Evolutionary conservation across 2,888 invertebrate species (phyloP).

Genomic region (Microplitis deprimator): DNA sequence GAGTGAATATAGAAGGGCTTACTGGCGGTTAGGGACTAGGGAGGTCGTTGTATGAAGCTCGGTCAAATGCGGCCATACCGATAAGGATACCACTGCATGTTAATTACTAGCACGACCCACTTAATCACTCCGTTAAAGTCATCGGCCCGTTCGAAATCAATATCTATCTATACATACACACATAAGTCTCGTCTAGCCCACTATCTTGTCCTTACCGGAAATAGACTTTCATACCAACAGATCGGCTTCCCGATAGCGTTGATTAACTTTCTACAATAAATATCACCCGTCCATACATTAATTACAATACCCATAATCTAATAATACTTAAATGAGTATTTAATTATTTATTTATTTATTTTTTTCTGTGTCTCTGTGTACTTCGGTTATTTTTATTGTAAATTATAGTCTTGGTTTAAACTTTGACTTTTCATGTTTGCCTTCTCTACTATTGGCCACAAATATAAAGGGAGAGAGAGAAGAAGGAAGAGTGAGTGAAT

Average conservation of each 20-base stretch:
- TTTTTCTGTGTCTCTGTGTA: neutral
- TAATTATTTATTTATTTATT: neutral
- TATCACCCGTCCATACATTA: no score
- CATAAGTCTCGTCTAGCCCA: slow-evolving; percentile 23
- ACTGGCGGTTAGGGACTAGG: slow-evolving; percentile 37
- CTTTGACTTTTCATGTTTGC: slow-evolving; percentile 49
- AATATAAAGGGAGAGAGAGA: neutral
- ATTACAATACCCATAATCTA: neutral
- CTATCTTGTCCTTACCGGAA: slow-evolving; percentile 32
- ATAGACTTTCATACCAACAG: slow-evolving; percentile 17
- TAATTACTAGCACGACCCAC: slow-evolving; percentile 52
- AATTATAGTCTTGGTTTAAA: slow-evolving; percentile 44
- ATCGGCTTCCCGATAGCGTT: slow-evolving; percentile 21
- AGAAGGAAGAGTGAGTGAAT: neutral
- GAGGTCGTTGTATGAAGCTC: slow-evolving; percentile 31
- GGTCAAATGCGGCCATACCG: slow-evolving; percentile 44
- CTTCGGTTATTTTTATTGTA: slow-evolving; percentile 10
- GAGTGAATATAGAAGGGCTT: slow-evolving; percentile 32
- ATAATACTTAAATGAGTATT: slow-evolving; percentile 2
- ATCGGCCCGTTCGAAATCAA: slow-evolving; percentile 50
- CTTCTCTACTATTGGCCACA: neutral
- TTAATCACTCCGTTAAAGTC: slow-evolving; percentile 52
- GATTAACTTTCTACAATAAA: neutral
- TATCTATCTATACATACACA: slow-evolving; percentile 33
- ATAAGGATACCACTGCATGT: slow-evolving; percentile 53